Conservation (phyloP, 2,113 vertebrate genomes). For the Colistium nudipinnis region DNA sequence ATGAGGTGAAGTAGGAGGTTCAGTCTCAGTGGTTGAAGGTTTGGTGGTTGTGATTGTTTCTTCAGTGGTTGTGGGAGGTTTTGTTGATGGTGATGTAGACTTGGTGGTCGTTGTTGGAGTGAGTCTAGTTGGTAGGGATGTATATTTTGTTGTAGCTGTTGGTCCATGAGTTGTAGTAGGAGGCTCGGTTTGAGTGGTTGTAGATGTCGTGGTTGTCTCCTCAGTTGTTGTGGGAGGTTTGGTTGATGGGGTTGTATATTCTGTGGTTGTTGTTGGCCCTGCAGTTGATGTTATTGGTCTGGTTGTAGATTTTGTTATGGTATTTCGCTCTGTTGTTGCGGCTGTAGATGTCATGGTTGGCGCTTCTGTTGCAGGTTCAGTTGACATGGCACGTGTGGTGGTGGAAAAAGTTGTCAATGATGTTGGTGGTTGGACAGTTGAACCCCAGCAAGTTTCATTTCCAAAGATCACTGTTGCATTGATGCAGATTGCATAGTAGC, state of each 20-base stretch:
- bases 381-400: neutral
- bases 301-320: neutral
- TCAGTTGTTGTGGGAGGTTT: neutral
- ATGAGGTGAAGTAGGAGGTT: no score
- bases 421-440: neutral
- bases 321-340: neutral
- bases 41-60: no score
- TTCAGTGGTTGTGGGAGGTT: no score
- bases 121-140: neutral
- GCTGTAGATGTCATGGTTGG: neutral
- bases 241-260: neutral
- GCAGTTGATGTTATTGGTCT: neutral
- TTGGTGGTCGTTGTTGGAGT: neutral
- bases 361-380: neutral
- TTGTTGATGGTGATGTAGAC: no score
- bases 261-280: neutral
- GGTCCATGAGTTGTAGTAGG: neutral
- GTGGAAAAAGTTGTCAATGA: neutral
- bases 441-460: slow-evolving; percentile 11
- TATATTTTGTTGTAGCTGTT: neutral
- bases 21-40: no score
- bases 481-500: slow-evolving; percentile 72
- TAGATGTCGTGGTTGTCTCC: neutral
- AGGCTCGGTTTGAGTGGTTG: neutral
- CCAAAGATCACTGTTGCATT: slow-evolving; percentile 62